These are phyloP conservation scores for Neosalanx taihuensis DNA, from an alignment of 2,797 vertebrate genomes.

Conservation along the genomic window DNA sequence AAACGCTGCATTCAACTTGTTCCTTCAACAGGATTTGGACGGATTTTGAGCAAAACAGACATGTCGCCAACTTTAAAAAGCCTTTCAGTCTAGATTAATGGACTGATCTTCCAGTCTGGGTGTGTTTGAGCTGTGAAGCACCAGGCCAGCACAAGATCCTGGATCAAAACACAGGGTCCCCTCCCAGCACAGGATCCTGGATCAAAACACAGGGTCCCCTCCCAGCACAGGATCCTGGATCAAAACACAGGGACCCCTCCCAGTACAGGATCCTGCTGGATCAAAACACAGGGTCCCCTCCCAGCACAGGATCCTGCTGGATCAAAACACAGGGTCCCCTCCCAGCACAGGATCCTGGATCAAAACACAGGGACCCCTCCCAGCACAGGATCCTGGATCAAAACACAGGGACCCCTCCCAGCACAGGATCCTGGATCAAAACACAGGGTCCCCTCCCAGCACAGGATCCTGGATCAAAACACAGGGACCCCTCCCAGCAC, in stretches of 20 bases:
- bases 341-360: background rate
- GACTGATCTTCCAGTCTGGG: background rate
- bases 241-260: background rate
- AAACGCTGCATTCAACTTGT: no score
- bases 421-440: no score
- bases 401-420: background rate
- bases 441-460: background rate
- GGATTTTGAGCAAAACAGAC: background rate
- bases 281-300: background rate
- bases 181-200: no score
- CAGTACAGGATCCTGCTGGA: background rate
- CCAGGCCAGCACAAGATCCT: background rate
- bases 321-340: no score
- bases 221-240: background rate
- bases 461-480: no score
- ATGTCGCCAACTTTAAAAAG: background rate
- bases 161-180: constrained; percentile 1
- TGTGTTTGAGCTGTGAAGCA: background rate
- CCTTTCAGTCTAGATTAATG: background rate
- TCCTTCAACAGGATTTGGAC: background rate
- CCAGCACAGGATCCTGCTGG: background rate
- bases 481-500: background rate
- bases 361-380: background rate
- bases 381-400: background rate
- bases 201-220: no score